Evolutionary conservation across 2,888 invertebrate genomes (phyloP), one percentile per base, ranked within the genome.

Genomic region (Drosophila macrospina): DNA sequence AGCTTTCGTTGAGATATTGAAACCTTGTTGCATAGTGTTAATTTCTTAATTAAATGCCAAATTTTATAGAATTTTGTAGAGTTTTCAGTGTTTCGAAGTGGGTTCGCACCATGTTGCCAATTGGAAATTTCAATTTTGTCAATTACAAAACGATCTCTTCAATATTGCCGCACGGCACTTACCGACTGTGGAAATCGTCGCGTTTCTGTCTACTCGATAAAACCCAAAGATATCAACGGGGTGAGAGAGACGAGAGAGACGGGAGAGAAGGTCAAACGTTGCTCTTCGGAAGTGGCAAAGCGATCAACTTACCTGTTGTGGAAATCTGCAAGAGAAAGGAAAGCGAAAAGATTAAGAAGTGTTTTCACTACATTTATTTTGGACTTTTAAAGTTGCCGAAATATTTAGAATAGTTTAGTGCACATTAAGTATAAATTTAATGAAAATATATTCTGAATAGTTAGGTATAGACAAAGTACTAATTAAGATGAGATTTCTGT

Each of bases 81-180:
- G 16, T 30, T 52, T 24, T 55, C 51, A 47, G 47, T 48, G 16
- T 20, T 39, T 48, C 47, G 2, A 48, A 63, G 72, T 34, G 69
- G 60, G 48, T 75, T 71, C 69, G 86, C 88, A 83, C 88, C 89
- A 81, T 71, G 69, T 68, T 65, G 88, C 85, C 89, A 91, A 91
- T 81, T 75, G 81, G 74, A 81, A 75, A 76, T 78, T 80, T 54
- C 65, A 56, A 72, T 71, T 79, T 65, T 69, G 68, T 45, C 15
- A 50, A 54, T 34, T 63, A 75, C 77, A 88, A 80, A 79, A 67
- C 61, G 75, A 83, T 48, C 45, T 66, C 74, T 80, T 84, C 81
- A 79, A 74, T 72, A 66, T 74, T 78, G 79, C 77, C 74, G 51
- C 63, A 76, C 30, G 86, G 86, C 90, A 91, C 91, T 91, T 91